A percentile compares a stretch with the other conserved stretches of the same genome.
phyloP scores from a whole-genome alignment of 2,797 vertebrate genomes.

The Nannoperca australis region DNA sequence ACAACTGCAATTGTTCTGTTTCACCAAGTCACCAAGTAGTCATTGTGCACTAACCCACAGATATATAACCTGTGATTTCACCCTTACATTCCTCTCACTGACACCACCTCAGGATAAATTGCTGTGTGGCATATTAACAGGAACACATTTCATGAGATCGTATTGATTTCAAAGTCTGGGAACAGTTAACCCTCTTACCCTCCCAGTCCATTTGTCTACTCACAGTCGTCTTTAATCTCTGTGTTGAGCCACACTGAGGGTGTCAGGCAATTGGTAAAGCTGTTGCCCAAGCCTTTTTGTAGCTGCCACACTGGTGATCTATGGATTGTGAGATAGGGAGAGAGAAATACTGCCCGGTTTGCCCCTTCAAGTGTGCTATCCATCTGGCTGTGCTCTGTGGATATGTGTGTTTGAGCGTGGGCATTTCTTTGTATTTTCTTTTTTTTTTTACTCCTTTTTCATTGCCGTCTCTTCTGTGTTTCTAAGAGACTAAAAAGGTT shows the following conservation, averaged over 20 bases:
- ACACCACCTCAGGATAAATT: slow-evolving; percentile 50
- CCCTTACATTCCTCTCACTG: slow-evolving; percentile 36
- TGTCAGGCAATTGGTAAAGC: slow-evolving; percentile 36
- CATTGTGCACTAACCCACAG: slow-evolving; percentile 6
- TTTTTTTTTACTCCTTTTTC: neutral
- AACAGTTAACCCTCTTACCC: slow-evolving; percentile 50
- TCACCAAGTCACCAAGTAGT: neutral
- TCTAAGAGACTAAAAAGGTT: neutral
- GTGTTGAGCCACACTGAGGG: slow-evolving; percentile 25
- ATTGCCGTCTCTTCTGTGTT: neutral
- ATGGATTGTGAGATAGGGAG: slow-evolving; percentile 35
- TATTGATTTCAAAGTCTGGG: slow-evolving; percentile 66
- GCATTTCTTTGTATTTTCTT: slow-evolving; percentile 29
- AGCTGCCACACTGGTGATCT: slow-evolving; percentile 48
- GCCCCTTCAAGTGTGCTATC: slow-evolving; percentile 23
- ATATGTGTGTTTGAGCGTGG: slow-evolving; percentile 30
- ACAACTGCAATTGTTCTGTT: neutral
- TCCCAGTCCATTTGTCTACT: slow-evolving; percentile 41
- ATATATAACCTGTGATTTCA: slow-evolving; percentile 51
- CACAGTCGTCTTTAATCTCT: slow-evolving; percentile 39
- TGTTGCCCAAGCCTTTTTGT: slow-evolving; percentile 38
- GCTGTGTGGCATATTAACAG: slow-evolving; percentile 38
- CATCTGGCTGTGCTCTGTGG: slow-evolving; percentile 44
- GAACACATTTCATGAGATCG: slow-evolving; percentile 57
- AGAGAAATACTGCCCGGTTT: slow-evolving; percentile 18